Percentiles rank a stretch among this genome's conserved stretches.
Evolutionary conservation across 1,140 invertebrate species (phyloP).

Genomic region (Nasonia longicornis): DNA sequence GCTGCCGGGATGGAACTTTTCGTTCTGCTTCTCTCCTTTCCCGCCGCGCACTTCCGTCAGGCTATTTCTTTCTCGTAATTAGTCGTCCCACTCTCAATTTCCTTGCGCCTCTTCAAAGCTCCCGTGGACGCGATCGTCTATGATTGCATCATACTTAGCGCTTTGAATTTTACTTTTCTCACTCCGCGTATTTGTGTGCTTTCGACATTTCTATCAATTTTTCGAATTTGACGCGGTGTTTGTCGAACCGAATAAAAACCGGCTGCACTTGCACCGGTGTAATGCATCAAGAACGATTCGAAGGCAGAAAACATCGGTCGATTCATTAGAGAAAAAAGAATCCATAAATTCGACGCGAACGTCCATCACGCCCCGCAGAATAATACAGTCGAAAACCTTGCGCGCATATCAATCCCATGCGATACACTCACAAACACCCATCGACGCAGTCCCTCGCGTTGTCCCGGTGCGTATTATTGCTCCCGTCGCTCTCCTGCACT

Average conservation of each 20-base stretch:
- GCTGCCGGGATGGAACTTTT: slow-evolving; percentile 22
- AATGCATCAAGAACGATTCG: too few relatives aligned
- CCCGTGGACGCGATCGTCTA: neutral
- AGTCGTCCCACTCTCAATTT: neutral
- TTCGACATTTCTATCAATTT: too few relatives aligned
- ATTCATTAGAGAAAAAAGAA: too few relatives aligned
- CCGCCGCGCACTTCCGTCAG: neutral
- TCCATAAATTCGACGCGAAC: neutral
- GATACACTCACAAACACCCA: neutral
- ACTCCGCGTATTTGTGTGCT: too few relatives aligned
- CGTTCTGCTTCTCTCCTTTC: neutral
- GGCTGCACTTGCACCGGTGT: too few relatives aligned
- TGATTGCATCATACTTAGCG: neutral
- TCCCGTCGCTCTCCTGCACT: neutral
- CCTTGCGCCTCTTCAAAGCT: neutral
- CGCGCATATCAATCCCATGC: neutral
- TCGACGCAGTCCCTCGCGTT: neutral
- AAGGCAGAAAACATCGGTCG: too few relatives aligned
- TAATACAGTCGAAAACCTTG: neutral
- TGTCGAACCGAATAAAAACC: too few relatives aligned
- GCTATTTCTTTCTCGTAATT: slow-evolving; percentile 1
- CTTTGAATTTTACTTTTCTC: neutral
- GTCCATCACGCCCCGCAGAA: neutral
- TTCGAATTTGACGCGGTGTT: too few relatives aligned
- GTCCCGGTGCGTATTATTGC: slow-evolving; percentile 12